Percentiles rank a stretch among this genome's conserved stretches.
These are phyloP conservation scores for Oceanites oceanicus DNA, from an alignment of 2,113 vertebrate genomes.

Conservation along the genomic window DNA sequence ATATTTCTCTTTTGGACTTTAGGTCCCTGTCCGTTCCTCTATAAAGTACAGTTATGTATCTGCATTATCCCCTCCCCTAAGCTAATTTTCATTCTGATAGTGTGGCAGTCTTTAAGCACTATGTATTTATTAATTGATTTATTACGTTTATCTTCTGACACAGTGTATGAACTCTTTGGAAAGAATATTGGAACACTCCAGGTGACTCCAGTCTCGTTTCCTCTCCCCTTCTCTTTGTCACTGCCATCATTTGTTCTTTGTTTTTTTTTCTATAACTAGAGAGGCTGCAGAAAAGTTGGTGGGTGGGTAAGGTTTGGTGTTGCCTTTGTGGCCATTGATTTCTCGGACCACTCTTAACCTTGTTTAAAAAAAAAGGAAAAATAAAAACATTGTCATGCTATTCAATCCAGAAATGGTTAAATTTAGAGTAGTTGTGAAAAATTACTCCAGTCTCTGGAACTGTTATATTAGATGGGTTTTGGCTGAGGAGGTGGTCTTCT, in stretches of 20 bases:
- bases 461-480: accelerated
- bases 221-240: background rate
- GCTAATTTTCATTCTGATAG: background rate
- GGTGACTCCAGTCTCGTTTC: accelerated
- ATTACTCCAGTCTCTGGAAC: background rate
- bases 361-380: background rate
- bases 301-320: background rate
- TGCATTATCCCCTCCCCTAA: background rate
- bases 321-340: background rate
- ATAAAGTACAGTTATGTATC: background rate
- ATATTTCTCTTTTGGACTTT: background rate
- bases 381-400: accelerated
- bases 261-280: background rate
- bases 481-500: background rate
- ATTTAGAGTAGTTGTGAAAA: background rate
- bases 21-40: background rate
- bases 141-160: background rate
- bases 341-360: background rate
- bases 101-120: background rate
- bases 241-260: background rate
- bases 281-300: background rate
- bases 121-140: background rate
- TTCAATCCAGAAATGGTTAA: background rate
- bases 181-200: background rate
- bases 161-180: background rate